A percentile compares a stretch with the other conserved stretches of the same genome.
Conservation (phyloP, 1,140 invertebrate species). For the Eulimnadia texana region DNA sequence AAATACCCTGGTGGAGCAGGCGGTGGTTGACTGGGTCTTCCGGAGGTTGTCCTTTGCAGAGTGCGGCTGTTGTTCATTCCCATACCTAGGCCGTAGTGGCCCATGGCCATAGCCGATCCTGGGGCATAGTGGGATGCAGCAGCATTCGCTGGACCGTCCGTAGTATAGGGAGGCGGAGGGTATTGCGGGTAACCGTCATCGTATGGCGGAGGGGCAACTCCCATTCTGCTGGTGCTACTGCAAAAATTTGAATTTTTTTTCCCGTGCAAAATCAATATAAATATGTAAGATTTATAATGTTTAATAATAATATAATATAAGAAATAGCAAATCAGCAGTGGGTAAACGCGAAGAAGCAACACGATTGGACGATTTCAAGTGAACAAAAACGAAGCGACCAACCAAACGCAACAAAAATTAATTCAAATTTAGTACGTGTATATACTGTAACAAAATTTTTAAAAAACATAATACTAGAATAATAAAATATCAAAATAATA, state of each 20-base stretch:
- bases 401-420: too few species aligned
- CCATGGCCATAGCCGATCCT: neutral
- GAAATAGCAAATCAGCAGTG: too few species aligned
- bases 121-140: slow-evolving; percentile 20
- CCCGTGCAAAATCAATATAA: too few species aligned
- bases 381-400: too few species aligned
- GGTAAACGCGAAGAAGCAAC: too few species aligned
- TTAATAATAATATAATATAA: too few species aligned
- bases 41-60: slow-evolving; percentile 22
- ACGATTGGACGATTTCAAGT: too few species aligned
- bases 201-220: slow-evolving; percentile 11
- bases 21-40: slow-evolving; percentile 64
- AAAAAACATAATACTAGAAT: too few species aligned
- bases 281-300: too few species aligned
- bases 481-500: too few species aligned
- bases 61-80: slow-evolving; percentile 33
- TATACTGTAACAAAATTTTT: too few species aligned
- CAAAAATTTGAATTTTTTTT: neutral
- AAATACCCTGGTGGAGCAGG: slow-evolving; percentile 53
- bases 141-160: slow-evolving; percentile 15
- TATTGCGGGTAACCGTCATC: slow-evolving; percentile 19
- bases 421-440: too few species aligned
- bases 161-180: slow-evolving; percentile 18
- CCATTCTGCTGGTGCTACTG: neutral
- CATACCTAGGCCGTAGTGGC: slow-evolving; percentile 20